Evolutionary conservation across 2,888 invertebrate species (phyloP), one percentile per base, ranked within the genome.

Genomic region (Gastracanthus pulcherrimus): DNA sequence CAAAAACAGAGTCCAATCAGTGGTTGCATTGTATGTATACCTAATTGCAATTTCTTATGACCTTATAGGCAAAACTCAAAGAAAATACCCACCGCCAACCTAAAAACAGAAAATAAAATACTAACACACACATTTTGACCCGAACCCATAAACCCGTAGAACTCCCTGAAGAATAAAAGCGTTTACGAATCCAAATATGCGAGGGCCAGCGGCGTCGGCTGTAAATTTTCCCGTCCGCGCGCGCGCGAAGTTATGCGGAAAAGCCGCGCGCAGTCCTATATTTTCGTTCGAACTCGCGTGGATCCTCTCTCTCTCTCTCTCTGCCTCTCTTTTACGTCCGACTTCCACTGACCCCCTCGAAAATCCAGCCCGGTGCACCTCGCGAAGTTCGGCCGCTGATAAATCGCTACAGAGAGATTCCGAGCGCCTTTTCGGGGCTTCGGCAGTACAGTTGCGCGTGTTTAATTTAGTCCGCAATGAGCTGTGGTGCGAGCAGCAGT

Each of bases 231-330:
- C 45, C 16, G 13, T 0, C 16, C n/a, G 45, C n/a, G 45, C n/a
- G n/a, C 45, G n/a, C 74, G 23, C 36, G 13, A 64, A 64, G 34
- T 58, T 71, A 71, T 34, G 62, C 16, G 41, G n/a, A 74, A 64
- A 64, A 74, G 38, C 19, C 29, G 31, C 19, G 26, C 31, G 16
- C 45, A 11, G 45, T 45, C n/a, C 58, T n/a, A 13, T 58, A 58
- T 58, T 58, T 26, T 58, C 29, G 29, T 29, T 58, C 58, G 58
- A 31, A 58, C 23, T 58, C 45, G n/a, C n/a, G 45, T 4, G 45
- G 45, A 45, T n/a, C 45, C 45, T 45, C 45, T 45, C 41, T 13
- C 2, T 41, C 41, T 41, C 41, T 3, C 41, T 41, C 16, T 41
- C 41, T 13, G 41, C 41, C n/a, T n/a, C n/a, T n/a, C n/a, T n/a